A percentile compares a stretch with the other conserved stretches of the same genome.
These are phyloP conservation scores for Celastrina argiolus DNA, from an alignment of 2,888 invertebrate genomes.

Conservation along the genomic window DNA sequence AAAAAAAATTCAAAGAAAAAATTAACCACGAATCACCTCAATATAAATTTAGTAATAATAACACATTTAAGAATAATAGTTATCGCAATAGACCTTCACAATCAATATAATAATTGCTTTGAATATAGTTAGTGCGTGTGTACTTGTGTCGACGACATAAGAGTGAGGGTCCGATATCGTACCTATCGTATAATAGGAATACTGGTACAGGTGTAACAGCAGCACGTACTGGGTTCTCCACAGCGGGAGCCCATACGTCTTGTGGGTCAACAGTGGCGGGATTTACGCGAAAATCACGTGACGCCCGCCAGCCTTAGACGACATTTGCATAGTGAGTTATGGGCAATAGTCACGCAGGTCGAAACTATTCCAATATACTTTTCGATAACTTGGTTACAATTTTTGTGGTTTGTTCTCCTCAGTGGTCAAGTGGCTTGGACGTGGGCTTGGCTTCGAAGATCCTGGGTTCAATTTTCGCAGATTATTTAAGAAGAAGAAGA, in stretches of 20 bases:
- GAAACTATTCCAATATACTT: slow-evolving; percentile 10
- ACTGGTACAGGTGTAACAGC: background rate
- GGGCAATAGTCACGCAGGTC: slow-evolving; percentile 33
- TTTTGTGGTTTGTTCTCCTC: no score
- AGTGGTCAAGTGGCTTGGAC: no score
- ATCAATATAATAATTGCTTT: no score
- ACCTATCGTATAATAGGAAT: no score
- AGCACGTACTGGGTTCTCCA: background rate
- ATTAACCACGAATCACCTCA: no score
- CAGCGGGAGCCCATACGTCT: slow-evolving; percentile 23
- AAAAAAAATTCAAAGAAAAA: no score
- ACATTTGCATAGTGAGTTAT: slow-evolving; percentile 34
- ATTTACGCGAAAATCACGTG: slow-evolving; percentile 42
- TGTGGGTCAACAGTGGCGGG: slow-evolving; percentile 26
- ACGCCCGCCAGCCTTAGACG: slow-evolving; percentile 35
- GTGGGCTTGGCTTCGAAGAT: no score
- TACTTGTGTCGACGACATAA: background rate
- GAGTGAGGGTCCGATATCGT: no score
- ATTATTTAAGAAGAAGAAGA: no score
- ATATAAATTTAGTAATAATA: no score
- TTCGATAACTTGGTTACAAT: slow-evolving; percentile 4
- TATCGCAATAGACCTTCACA: background rate
- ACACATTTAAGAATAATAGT: no score
- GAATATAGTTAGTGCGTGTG: background rate
- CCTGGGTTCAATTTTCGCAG: no score